Evolutionary conservation across 1,140 invertebrate genomes (phyloP).

Genomic region (Apocrypta bakeri): DNA sequence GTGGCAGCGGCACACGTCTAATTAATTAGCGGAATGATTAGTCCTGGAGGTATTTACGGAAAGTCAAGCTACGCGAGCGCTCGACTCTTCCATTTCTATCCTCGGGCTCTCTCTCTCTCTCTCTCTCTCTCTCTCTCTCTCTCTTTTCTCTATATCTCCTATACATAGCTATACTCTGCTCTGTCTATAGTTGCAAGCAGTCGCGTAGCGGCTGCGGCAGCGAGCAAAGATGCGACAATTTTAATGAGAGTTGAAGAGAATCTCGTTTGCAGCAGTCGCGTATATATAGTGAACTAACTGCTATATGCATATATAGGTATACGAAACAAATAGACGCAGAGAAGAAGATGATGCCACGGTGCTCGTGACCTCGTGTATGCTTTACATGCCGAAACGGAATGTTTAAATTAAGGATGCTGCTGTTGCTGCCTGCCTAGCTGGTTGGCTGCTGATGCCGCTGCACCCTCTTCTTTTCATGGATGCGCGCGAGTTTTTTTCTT

Average conservation of each 20-base stretch:
- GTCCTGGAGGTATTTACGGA: slow-evolving; percentile 53
- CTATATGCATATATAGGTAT: slow-evolving; percentile 20
- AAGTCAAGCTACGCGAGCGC: slow-evolving; percentile 8
- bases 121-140: too few species aligned
- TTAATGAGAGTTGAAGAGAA: slow-evolving; percentile 62
- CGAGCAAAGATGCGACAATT: slow-evolving; percentile 59
- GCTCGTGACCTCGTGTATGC: slow-evolving; percentile 36
- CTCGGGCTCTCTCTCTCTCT: not conserved
- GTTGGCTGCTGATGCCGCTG: too few species aligned
- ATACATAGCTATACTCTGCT: too few species aligned
- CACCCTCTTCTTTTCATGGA: not conserved
- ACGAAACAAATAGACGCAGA: slow-evolving; percentile 50
- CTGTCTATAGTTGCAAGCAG: too few species aligned
- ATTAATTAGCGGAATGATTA: slow-evolving; percentile 71
- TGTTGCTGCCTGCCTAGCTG: too few species aligned
- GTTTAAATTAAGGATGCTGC: slow-evolving; percentile 41
- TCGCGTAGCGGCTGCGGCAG: not conserved
- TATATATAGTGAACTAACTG: too few species aligned
- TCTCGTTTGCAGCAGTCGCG: not conserved
- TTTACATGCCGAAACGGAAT: slow-evolving; percentile 39
- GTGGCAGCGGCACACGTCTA: slow-evolving; percentile 41
- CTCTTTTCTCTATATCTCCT: too few species aligned
- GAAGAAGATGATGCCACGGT: not conserved
- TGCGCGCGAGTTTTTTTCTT: not conserved
- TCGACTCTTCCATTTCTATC: not conserved